Conservation (phyloP, 2,888 invertebrate genomes). For the Zygogramma bicolorata region DNA sequence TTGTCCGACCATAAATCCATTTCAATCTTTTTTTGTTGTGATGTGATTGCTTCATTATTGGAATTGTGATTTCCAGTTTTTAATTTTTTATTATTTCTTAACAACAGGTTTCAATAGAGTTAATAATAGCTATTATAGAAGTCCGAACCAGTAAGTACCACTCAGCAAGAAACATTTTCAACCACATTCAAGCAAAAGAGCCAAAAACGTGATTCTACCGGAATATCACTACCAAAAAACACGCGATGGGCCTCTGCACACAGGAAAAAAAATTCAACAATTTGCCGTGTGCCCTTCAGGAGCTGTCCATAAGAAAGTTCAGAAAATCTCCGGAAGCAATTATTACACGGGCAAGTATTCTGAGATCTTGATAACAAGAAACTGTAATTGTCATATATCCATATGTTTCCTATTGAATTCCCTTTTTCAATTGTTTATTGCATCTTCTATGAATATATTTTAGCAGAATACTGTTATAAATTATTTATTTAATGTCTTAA, state of each 20-base stretch:
- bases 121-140: too few relatives aligned
- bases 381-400: not conserved
- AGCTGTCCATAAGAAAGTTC: not conserved
- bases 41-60: too few relatives aligned
- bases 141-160: too few relatives aligned
- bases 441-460: not conserved
- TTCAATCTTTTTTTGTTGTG: too few relatives aligned
- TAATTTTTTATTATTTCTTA: too few relatives aligned
- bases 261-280: not conserved
- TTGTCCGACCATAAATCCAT: too few relatives aligned
- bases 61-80: too few relatives aligned
- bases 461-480: not conserved
- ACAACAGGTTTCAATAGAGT: too few relatives aligned
- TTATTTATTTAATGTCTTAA: not conserved
- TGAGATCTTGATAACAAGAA: not conserved
- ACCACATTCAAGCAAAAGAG: too few relatives aligned
- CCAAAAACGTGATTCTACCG: too few relatives aligned
- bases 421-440: not conserved
- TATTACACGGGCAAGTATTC: not conserved
- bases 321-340: not conserved
- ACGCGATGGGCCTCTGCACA: not conserved
- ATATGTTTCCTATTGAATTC: not conserved
- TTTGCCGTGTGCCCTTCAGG: not conserved
- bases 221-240: not conserved
- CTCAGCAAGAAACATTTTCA: too few relatives aligned